Evolutionary conservation across 2,113 vertebrate species (phyloP), one percentile per base, ranked within the genome.

Genomic region (Ailurus styani): DNA sequence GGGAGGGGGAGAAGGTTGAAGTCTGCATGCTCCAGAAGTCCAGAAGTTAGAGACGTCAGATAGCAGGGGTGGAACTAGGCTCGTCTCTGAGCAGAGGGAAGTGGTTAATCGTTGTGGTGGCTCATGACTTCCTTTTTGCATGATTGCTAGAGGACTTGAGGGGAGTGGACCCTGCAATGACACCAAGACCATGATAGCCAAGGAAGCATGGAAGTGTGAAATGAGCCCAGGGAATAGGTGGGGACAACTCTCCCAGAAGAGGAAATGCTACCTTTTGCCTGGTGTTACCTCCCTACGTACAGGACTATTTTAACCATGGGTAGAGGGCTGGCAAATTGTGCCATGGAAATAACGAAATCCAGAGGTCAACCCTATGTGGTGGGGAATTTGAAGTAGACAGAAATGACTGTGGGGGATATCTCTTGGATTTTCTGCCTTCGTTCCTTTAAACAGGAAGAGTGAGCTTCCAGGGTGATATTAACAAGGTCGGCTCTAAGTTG

Each of bases 311-410:
- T 82, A 88, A 85, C 91, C 66, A 14, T n/a, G 34, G 11, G 37
- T 31, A 47, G 93, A 96, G 64, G 83, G 15, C 54, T 89, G 78
- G 86, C 45, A 79, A 96, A 79, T 96, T 78, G 54, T 75, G 54
- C 2, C 15, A 62, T 27, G 21, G 60, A 95, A 62, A 87, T 93
- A 62, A 91, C 88, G 95, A 93, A 96, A 98, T 91, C 45, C 7
- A 54, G 86, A 47, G 23, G 27, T 66, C 31, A 68, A 1, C n/a
- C 27, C 64, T 62, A 23, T 42, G 31, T 91, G 55, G 11, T 87
- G 95, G 97, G 90, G 84, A 97, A 96, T 97, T 97, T 97, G 94
- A 96, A 52, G n/a, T 92, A 18, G 55, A 84, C n/a, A 94, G 90
- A 96, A 87, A 96, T 98, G 90, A 90, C 87, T 85, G 0, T n/a